Evolutionary conservation across 2,888 invertebrate species (phyloP), one percentile per base, ranked within the genome.

Genomic region (Metellina segmentata): DNA sequence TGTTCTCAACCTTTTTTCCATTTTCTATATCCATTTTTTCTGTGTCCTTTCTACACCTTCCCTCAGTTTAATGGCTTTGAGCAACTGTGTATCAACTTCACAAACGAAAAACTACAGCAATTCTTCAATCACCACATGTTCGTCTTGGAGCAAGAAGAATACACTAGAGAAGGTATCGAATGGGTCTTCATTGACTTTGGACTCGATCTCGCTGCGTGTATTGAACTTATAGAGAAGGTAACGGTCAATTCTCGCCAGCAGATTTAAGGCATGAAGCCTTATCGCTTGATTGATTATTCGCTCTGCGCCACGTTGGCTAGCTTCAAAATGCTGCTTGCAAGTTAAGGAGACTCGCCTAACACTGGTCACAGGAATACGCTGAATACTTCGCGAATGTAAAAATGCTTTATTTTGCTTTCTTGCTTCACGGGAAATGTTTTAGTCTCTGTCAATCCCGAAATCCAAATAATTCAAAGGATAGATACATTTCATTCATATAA

Each of bases 91-190:
- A 99, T 99, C 97, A 99, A 99, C 97, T 99, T 99, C 96, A 99
- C 99, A 96, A 99, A 99, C 96, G 99, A 99, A 96, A 98, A 99
- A 96, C 97, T 99, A 94, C 99, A 99, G 96, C 99, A 99, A 96
- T 99, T 99, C 96, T 99, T 99, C 97, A 99, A 99, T 96, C 99
- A 99, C 96, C 97, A 98, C 97, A 99, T 99, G 99, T 99, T 99
- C 96, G 99, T 99, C 94, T 96, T 99, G 96, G 99, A 99, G 96
- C 99, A 99, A 97, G 99, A 99, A 96, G 99, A 99, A 95, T 99
- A 99, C 96, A 98, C 98, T 95, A 97, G 96, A 95, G 99, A 99
- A 96, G 99, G 99, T 95, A 99, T 99, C 96, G 96, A 97, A 95
- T 99, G 99, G 99, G 97, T 97, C 95, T 99, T 99, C 96, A 99